These are phyloP conservation scores for Sinohyriopsis cumingii DNA, from an alignment of 2,888 invertebrate species.

Conservation along the genomic window DNA sequence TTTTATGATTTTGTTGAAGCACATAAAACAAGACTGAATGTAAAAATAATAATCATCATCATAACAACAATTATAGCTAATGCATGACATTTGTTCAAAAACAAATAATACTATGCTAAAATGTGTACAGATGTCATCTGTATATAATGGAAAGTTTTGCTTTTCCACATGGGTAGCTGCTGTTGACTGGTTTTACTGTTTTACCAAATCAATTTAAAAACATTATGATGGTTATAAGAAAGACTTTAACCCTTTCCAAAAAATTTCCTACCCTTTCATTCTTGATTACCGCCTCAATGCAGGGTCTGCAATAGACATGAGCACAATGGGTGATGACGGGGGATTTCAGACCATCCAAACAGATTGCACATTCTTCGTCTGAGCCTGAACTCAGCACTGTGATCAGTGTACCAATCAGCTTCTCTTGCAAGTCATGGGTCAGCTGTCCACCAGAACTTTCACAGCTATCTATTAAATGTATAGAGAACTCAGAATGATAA, in stretches of 20 bases:
- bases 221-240: no score
- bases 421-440: slow-evolving; percentile 30
- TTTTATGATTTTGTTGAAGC: no score
- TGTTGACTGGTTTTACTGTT: not conserved
- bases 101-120: no score
- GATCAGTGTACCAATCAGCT: slow-evolving; percentile 40
- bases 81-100: no score
- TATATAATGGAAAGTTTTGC: no score
- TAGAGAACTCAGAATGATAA: not conserved
- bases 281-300: slow-evolving; percentile 49
- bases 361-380: slow-evolving; percentile 59
- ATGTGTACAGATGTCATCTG: no score
- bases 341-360: slow-evolving; percentile 42
- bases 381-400: slow-evolving; percentile 48
- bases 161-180: no score
- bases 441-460: slow-evolving; percentile 19
- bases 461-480: not conserved
- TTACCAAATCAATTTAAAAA: not conserved
- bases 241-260: no score
- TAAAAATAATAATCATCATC: no score
- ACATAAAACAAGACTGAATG: no score
- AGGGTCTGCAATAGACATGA: slow-evolving; percentile 51
- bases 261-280: slow-evolving; percentile 31
- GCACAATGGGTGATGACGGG: slow-evolving; percentile 55
- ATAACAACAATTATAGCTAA: no score